These are phyloP conservation scores for Morone saxatilis DNA, from an alignment of 2,113 vertebrate species.

Conservation along the genomic window DNA sequence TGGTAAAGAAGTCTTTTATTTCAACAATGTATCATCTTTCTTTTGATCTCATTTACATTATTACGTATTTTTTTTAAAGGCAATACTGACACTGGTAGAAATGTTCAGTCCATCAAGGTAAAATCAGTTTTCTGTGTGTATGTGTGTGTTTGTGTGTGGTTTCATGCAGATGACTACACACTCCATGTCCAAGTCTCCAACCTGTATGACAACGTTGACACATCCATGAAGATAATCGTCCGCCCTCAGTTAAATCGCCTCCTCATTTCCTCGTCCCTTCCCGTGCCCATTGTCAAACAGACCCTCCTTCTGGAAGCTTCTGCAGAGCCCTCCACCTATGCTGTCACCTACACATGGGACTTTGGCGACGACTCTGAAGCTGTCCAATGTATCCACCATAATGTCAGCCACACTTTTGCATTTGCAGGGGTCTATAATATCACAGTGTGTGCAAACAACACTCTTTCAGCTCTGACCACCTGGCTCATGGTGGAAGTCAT, in stretches of 20 bases:
- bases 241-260: conserved; percentile 71
- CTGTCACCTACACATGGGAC: conserved; percentile 78
- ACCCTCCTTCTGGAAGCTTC: conserved; percentile 72
- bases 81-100: too few relatives aligned
- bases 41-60: neutral
- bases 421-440: conserved; percentile 79
- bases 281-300: conserved; percentile 58
- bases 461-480: conserved; percentile 57
- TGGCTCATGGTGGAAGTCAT: conserved; percentile 72
- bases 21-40: too few relatives aligned
- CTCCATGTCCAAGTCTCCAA: conserved; percentile 78
- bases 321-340: conserved; percentile 60
- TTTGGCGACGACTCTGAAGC: conserved; percentile 77
- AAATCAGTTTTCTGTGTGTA: neutral
- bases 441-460: conserved; percentile 80
- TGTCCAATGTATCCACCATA: conserved; percentile 39
- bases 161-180: conserved; percentile 76
- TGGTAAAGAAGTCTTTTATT: too few relatives aligned
- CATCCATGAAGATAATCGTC: conserved; percentile 62
- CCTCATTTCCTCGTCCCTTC: conserved; percentile 60
- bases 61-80: neutral
- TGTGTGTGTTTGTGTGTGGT: neutral
- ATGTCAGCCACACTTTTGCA: conserved; percentile 67
- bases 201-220: conserved; percentile 59
- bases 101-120: neutral